Evolutionary conservation across 2,797 vertebrate species (phyloP), one percentile per base, ranked within the genome.

Genomic region (Girardinus metallicus): DNA sequence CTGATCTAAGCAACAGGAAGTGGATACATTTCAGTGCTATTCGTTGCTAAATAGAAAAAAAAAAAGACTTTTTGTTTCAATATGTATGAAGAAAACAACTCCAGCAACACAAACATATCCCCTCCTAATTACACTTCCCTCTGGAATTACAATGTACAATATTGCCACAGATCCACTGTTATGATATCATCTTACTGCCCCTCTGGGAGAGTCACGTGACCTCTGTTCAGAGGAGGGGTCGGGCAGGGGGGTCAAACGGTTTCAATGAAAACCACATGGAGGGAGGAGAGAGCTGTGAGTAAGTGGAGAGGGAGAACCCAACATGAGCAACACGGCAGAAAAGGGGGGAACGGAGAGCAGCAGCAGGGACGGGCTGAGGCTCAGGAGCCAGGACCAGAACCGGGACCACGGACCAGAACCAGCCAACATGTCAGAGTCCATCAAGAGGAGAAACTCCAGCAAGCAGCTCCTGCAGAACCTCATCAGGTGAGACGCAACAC

Each of bases 391-490:
- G 68, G 43, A 74, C 62, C 74, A 75, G 66, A 72, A n/a, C 80
- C 79, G 41, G 81, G 57, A 84, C 43, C 43, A 77, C 51, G 53
- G 18, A 68, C 46, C 13, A 31, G 53, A 29, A 73, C 60, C 72
- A 78, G 60, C 21, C 75, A 74, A 81, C 91, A 96, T 96, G 96
- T 96, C 95, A 84, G 93, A 95, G 86, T 94, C 95, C 79, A 89
- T 96, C 86, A 93, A 93, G 60, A 95, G 97, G 85, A 95, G 95
- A 90, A 95, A 91, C 82, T 96, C 96, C 87, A 96, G 96, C 93
- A 96, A 92, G 75, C 94, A 95, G 94, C 96, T 96, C 80, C 92
- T 96, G 91, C 95, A 97, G 91, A 96, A 96, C 89, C 97, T 97
- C 84, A 94, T 96, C 86, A 97, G 97, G 98, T 98, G 93, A 96